These are phyloP conservation scores for Pherbina coryleti DNA, from an alignment of 2,888 invertebrate species.

Conservation along the genomic window DNA sequence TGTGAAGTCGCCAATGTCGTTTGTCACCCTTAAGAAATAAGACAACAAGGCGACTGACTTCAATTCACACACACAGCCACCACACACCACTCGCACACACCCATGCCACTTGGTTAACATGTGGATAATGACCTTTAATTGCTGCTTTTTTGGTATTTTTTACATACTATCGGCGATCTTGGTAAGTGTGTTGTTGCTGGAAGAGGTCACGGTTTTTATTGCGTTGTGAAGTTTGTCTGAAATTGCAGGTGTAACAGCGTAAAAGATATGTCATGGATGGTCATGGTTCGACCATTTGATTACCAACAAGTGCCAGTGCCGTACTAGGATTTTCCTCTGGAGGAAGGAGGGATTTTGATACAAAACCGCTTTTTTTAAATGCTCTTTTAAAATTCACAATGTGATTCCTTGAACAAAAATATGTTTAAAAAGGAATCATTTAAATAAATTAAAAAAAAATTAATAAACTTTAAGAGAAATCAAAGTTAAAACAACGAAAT, in stretches of 20 bases:
- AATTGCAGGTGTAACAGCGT: constrained; percentile 48
- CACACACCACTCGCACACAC: background rate
- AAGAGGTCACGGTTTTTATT: constrained; percentile 52
- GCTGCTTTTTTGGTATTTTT: constrained; percentile 49
- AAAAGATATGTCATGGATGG: too few species aligned
- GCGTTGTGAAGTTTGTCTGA: constrained; percentile 24
- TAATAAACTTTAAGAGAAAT: too few species aligned
- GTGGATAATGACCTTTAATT: constrained; percentile 59
- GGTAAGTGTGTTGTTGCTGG: constrained; percentile 37
- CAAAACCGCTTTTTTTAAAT: too few species aligned
- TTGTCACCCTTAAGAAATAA: constrained; percentile 43
- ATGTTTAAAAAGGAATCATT: too few species aligned
- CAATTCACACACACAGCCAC: background rate
- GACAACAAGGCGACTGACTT: background rate
- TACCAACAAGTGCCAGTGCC: too few species aligned
- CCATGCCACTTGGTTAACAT: constrained; percentile 28
- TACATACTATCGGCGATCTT: constrained; percentile 30
- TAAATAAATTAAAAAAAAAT: too few species aligned
- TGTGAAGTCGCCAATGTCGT: constrained; percentile 30
- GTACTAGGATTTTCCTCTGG: too few species aligned
- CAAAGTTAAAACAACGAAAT: too few species aligned
- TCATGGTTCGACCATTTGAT: too few species aligned
- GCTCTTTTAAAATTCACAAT: too few species aligned
- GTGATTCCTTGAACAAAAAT: too few species aligned
- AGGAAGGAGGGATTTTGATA: too few species aligned